These are phyloP conservation scores for Enteromius anoplus DNA, from an alignment of 2,797 vertebrate genomes.

Conservation along the genomic window DNA sequence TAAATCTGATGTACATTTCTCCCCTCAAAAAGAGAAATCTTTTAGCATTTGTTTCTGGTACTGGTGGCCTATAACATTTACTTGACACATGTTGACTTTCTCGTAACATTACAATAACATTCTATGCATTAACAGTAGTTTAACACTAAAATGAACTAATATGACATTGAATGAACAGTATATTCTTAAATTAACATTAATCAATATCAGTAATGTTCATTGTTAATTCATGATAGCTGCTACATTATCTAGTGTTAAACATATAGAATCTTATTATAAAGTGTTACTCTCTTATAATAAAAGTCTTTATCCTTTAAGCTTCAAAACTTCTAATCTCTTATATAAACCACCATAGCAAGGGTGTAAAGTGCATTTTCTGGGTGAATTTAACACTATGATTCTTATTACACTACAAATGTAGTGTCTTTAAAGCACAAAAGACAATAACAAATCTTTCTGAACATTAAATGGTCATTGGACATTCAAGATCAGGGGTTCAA, in stretches of 20 bases:
- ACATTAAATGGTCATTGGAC: conserved; percentile 2
- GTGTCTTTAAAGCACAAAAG: background rate
- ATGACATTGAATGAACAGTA: background rate
- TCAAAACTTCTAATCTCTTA: conserved; percentile 14
- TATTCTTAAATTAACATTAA: background rate
- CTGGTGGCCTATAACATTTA: background rate
- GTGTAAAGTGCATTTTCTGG: conserved; percentile 37
- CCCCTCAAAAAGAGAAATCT: background rate
- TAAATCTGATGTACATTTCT: background rate
- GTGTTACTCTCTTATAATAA: background rate
- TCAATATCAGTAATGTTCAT: background rate
- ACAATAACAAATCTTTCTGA: background rate
- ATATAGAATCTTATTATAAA: background rate
- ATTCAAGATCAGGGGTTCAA: background rate
- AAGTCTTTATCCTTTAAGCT: background rate
- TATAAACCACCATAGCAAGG: conserved; percentile 2
- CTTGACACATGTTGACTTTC: background rate
- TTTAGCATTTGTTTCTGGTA: background rate
- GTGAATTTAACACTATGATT: background rate
- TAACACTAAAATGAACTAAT: background rate
- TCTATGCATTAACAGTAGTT: background rate
- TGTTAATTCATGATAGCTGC: background rate
- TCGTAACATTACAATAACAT: background rate
- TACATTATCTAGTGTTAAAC: background rate
- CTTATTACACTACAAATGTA: background rate